phyloP scores from a whole-genome alignment of 2,888 invertebrate species.

The Lymantria monacha region DNA sequence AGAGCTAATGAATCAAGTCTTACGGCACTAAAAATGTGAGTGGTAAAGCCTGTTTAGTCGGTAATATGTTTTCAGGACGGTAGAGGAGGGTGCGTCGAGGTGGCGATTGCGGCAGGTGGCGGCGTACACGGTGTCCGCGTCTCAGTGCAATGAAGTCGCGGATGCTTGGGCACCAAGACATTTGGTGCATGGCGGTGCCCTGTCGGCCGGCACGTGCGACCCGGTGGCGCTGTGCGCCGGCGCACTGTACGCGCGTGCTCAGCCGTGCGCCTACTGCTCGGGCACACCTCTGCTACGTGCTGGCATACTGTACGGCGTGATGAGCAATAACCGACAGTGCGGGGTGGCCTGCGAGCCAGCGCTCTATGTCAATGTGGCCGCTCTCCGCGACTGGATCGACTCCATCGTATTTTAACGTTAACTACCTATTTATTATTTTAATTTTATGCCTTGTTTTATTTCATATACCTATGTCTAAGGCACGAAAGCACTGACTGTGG shows the following conservation, averaged over 20 bases:
- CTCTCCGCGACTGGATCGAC: constrained; percentile 49
- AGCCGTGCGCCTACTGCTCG: constrained; percentile 56
- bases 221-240: constrained; percentile 40
- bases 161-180: constrained; percentile 41
- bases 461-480: no score
- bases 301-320: constrained; percentile 43
- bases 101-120: constrained; percentile 37
- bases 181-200: constrained; percentile 24
- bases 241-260: constrained; percentile 30
- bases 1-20: no score
- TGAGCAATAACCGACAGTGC: constrained; percentile 51
- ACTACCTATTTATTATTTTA: no score
- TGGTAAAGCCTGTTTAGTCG: no score
- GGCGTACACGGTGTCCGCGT: constrained; percentile 27
- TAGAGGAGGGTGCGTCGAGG: constrained; percentile 24
- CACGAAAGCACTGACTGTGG: no score
- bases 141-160: constrained; percentile 25
- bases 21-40: no score
- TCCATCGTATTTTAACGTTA: constrained; percentile 29
- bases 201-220: constrained; percentile 21
- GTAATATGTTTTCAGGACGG: constrained; percentile 23
- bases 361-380: constrained; percentile 52
- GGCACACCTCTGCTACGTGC: constrained; percentile 57
- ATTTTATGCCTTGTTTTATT: not conserved
- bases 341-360: constrained; percentile 58